Base-by-base conservation (phyloP, 2,888 invertebrate species). In the Drosophila prolongata region DNA sequence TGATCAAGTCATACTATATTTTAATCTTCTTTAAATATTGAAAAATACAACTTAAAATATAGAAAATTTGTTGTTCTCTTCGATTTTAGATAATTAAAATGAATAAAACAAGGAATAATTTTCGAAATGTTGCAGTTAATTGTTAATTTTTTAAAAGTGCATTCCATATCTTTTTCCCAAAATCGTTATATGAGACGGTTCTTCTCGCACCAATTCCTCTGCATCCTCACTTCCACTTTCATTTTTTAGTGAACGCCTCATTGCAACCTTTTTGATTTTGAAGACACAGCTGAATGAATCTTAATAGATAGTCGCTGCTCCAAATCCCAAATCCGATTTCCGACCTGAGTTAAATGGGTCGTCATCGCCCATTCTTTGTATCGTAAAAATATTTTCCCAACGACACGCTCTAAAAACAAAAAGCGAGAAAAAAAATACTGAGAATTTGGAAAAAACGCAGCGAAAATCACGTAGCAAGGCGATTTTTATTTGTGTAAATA, bases 401-500 rank as follows among this genome's bases (percentile, higher is more conserved):
- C 77, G 84, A 81, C 70, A 87, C 79, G 89, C 87, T 87, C 85
- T 83, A 71, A 69, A 88, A 83, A 66, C 61, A 49, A 24, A 43
- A n/a, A n/a, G 11, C 14, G 16, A 3, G 8, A 30, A 47, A 46
- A 27, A 34, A 34, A 47, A 68, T 14, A 27, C 16, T 19, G 69
- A 27, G 66, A 66, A 66, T 66, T 69, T 5, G 69, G 69, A 47
- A 66, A 88, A 85, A 85, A 89, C 88, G 72, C 78, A 70, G 73
- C 66, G 49, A 89, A 87, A 85, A 89, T 78, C 85, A 85, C 85
- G 85, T 85, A 82, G 80, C 75, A 70, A 70, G 73, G 70, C 69
- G 86, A 89, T 89, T 85, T 89, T 85, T 87, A 85, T 87, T 86
- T 82, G 89, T 86, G 87, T 88, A 83, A 88, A 83, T 87, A 88